Evolutionary conservation across 1,140 invertebrate species (phyloP).

Genomic region (Ceratina australensis): DNA sequence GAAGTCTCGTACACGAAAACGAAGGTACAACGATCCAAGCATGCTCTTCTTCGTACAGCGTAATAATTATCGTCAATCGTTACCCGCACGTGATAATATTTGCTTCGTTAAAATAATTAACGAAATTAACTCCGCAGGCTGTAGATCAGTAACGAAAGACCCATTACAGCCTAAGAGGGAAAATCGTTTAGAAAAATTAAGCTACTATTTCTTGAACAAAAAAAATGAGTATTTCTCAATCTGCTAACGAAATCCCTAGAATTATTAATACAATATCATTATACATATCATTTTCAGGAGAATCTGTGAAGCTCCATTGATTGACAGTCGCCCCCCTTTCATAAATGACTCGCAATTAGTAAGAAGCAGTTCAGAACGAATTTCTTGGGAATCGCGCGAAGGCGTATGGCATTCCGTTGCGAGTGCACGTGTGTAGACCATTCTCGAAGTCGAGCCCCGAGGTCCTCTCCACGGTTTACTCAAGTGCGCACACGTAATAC

Average conservation of each 20-base stretch:
- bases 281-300: background rate
- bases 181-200: slow-evolving; percentile 3
- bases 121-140: slow-evolving; percentile 57
- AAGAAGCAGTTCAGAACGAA: slow-evolving; percentile 42
- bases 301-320: background rate
- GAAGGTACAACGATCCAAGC: background rate
- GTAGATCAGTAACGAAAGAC: background rate
- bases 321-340: slow-evolving; percentile 18
- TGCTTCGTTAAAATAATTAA: slow-evolving; percentile 63
- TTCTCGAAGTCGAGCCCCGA: background rate
- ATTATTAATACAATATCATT: background rate
- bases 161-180: background rate
- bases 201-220: background rate
- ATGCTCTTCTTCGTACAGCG: background rate
- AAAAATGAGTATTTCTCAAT: too few relatives aligned
- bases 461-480: background rate
- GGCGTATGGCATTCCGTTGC: slow-evolving; percentile 64
- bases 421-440: slow-evolving; percentile 37
- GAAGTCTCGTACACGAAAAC: slow-evolving; percentile 21
- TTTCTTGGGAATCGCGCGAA: slow-evolving; percentile 55
- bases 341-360: slow-evolving; percentile 30
- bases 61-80: slow-evolving; percentile 51
- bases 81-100: slow-evolving; percentile 46
- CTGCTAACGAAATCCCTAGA: too few relatives aligned
- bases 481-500: slow-evolving; percentile 19